Conservation (phyloP, 1,140 invertebrate genomes). For the Drosophila sp. region DNA sequence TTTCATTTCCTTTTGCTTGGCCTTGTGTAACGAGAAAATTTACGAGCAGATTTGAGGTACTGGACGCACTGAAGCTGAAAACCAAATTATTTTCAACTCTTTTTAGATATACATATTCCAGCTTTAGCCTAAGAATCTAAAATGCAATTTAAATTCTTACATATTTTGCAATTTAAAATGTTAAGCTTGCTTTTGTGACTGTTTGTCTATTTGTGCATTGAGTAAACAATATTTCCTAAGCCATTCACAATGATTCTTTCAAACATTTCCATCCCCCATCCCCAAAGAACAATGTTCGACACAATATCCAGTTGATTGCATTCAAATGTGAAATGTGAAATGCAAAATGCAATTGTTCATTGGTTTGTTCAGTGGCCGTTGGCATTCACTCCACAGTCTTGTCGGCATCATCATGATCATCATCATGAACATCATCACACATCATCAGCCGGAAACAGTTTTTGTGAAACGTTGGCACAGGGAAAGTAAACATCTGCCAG, state of each 20-base stretch:
- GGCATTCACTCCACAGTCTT: neutral
- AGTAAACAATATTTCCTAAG: slow-evolving; percentile 5
- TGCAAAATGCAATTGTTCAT: slow-evolving; percentile 14
- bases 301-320: slow-evolving; percentile 14
- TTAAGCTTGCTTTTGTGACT: slow-evolving; percentile 10
- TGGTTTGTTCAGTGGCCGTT: slow-evolving; percentile 4
- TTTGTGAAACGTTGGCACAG: slow-evolving; percentile 7
- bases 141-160: neutral
- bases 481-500: slow-evolving; percentile 39
- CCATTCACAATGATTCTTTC: slow-evolving; percentile 5
- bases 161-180: neutral
- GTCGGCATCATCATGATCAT: slow-evolving; percentile 1
- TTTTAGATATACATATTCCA: neutral
- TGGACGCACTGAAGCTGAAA: slow-evolving; percentile 38
- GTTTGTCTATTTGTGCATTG: slow-evolving; percentile 6
- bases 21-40: slow-evolving; percentile 29
- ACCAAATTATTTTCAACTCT: slow-evolving; percentile 9
- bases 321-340: slow-evolving; percentile 16
- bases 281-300: neutral
- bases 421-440: slow-evolving; percentile 5
- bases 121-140: neutral
- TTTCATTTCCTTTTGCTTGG: slow-evolving; percentile 28
- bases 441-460: neutral
- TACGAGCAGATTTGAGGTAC: slow-evolving; percentile 17
- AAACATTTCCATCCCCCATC: neutral